Evolutionary conservation across 2,113 vertebrate genomes (phyloP), one percentile per base, ranked within the genome.

Genomic region (Sclerurus mexicanus): DNA sequence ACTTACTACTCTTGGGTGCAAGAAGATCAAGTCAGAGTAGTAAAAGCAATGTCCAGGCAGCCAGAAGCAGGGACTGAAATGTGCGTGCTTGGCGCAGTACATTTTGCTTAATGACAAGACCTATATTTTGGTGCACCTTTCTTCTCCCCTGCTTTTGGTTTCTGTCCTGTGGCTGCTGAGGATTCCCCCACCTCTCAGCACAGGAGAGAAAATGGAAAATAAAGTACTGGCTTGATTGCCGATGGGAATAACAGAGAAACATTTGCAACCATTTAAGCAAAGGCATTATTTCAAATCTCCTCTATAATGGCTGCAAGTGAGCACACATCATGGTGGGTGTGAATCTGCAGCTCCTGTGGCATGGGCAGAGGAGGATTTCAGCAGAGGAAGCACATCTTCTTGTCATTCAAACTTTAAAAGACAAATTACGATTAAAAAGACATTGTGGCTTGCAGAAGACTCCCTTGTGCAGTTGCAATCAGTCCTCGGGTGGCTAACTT

Each of bases 241-340:
- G 12, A 16, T n/a, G 19, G 58, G 91, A 96, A 55, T 59, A 87
- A 85, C 62, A 83, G 62, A 52, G 69, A 66, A 66, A 95, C 28
- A 64, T 82, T 92, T 93, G 75, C 64, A 90, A 88, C 17, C 6
- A 1, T 85, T 90, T 78, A 80, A 73, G 85, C 37, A 62, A 83
- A 85, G 1, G 7, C 5, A 10, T 44, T 60, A 33, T 47, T 90
- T 83, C 44, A 90, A 90, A 88, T 53, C 67, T 0, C 1, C 39
- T 85, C 74, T 42, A 2, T 14, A 44, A 56, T 2, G 30, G 69
- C 69, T 78, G 85, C 46, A 72, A 86, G 64, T 4, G 28, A 83
- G 74, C 56, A 62, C 50, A 49, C 0, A 10, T 30, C 2, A 3
- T 3, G 8, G 53, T 78, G 74, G 52, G 37, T 59, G 60, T 0